Evolutionary conservation across 2,888 invertebrate genomes (phyloP).

Genomic region (Bembecia ichneumoniformis): DNA sequence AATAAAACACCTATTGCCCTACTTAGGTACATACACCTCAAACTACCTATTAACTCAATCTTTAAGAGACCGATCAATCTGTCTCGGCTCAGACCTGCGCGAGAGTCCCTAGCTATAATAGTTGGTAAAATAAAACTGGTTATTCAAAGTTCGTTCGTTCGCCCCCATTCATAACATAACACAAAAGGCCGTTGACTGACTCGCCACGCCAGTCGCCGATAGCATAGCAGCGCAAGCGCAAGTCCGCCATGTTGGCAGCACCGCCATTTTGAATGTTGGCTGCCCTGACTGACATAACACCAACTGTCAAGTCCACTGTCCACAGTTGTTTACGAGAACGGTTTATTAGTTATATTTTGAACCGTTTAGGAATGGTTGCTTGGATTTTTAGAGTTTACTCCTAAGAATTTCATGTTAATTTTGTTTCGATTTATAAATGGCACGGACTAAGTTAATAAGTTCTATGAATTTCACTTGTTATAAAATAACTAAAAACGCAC

Average conservation of each 20-base stretch:
- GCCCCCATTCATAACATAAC: conserved; percentile 43
- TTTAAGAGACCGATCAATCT: too few relatives aligned
- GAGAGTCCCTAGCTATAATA: conserved; percentile 13
- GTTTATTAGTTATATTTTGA: conserved; percentile 61
- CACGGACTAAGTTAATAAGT: conserved; percentile 19
- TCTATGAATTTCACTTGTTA: not conserved
- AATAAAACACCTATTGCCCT: too few relatives aligned
- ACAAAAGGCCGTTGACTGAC: conserved; percentile 45
- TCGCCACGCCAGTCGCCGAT: conserved; percentile 11
- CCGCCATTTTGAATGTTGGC: conserved; percentile 17
- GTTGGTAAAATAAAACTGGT: conserved; percentile 37
- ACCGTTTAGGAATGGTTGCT: conserved; percentile 29
- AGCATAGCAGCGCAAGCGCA: conserved; percentile 10
- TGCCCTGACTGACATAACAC: conserved; percentile 16
- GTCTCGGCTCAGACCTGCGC: conserved; percentile 12
- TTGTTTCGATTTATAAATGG: conserved; percentile 31
- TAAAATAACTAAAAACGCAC: not conserved
- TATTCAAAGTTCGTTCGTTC: conserved; percentile 34
- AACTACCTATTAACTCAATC: too few relatives aligned
- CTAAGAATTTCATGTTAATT: too few relatives aligned
- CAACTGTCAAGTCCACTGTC: conserved; percentile 50
- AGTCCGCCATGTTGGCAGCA: conserved; percentile 27
- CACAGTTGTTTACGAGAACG: conserved; percentile 45
- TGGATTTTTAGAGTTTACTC: conserved; percentile 18
- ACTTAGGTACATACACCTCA: too few relatives aligned